phyloP scores from a whole-genome alignment of 2,113 vertebrate genomes.

The Nycticorax nycticorax region DNA sequence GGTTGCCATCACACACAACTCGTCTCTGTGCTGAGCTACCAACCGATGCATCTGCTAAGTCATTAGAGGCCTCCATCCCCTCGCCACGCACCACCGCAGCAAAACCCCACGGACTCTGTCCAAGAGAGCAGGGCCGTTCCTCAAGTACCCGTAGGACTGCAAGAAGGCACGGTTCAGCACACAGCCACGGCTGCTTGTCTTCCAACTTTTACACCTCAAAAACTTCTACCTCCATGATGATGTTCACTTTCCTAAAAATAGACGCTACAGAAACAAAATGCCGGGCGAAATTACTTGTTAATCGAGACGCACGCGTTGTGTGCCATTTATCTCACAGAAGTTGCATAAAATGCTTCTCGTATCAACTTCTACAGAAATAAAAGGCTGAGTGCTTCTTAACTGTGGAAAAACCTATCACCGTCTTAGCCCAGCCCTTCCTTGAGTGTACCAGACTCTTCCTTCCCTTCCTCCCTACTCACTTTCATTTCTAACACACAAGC shows the following conservation, averaged over 20 bases:
- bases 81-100: rapidly evolving
- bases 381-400: neutral
- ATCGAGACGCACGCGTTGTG: rapidly evolving
- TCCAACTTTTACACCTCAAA: too few species aligned
- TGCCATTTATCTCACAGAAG: neutral
- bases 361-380: neutral
- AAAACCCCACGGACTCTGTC: rapidly evolving
- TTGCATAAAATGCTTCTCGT: neutral
- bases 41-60: rapidly evolving
- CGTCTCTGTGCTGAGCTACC: neutral
- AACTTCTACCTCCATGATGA: neutral
- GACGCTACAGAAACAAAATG: neutral
- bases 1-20: rapidly evolving
- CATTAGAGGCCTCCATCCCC: neutral
- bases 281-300: rapidly evolving
- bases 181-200: rapidly evolving
- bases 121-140: rapidly evolving
- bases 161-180: neutral
- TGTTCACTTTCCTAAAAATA: rapidly evolving
- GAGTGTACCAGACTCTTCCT: neutral
- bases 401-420: neutral
- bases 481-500: neutral
- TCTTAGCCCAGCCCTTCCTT: neutral
- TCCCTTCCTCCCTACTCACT: neutral
- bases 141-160: rapidly evolving